Percentiles rank a stretch among this genome's conserved stretches.
Conservation (phyloP, 1,140 invertebrate species). For the Drosophila parabipectinata region DNA sequence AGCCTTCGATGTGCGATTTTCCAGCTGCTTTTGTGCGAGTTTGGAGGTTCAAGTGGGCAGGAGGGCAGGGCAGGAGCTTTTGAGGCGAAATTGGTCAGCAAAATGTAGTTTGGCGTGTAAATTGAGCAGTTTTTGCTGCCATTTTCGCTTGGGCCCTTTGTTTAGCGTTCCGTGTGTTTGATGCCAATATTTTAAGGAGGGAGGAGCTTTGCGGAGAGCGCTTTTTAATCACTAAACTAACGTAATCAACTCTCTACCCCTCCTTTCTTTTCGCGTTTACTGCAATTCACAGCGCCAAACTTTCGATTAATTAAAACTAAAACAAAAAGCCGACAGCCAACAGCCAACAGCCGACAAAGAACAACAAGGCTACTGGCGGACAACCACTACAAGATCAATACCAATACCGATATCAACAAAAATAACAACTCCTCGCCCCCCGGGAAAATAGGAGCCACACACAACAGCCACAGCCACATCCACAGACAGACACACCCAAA, state of each 20-base stretch:
- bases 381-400: constrained; percentile 16
- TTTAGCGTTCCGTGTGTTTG: constrained; percentile 2
- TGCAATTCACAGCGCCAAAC: constrained; percentile 67
- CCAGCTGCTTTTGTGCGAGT: constrained; percentile 6
- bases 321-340: constrained; percentile 38
- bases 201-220: constrained; percentile 22
- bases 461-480: constrained; percentile 2
- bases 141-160: constrained; percentile 4
- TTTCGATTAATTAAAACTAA: constrained; percentile 77
- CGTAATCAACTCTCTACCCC: constrained; percentile 65
- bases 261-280: constrained; percentile 18
- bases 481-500: neutral
- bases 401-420: neutral
- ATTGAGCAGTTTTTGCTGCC: constrained; percentile 28
- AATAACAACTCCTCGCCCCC: constrained; percentile 12
- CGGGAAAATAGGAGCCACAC: constrained; percentile 17
- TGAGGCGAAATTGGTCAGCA: constrained; percentile 51
- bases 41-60: neutral
- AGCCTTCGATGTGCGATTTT: constrained; percentile 16
- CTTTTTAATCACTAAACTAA: constrained; percentile 66
- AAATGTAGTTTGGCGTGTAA: constrained; percentile 27
- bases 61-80: constrained; percentile 1
- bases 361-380: constrained; percentile 20
- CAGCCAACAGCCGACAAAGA: constrained; percentile 24
- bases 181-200: constrained; percentile 1